phyloP scores from a whole-genome alignment of 2,797 vertebrate species.

The Malurus splendens region DNA sequence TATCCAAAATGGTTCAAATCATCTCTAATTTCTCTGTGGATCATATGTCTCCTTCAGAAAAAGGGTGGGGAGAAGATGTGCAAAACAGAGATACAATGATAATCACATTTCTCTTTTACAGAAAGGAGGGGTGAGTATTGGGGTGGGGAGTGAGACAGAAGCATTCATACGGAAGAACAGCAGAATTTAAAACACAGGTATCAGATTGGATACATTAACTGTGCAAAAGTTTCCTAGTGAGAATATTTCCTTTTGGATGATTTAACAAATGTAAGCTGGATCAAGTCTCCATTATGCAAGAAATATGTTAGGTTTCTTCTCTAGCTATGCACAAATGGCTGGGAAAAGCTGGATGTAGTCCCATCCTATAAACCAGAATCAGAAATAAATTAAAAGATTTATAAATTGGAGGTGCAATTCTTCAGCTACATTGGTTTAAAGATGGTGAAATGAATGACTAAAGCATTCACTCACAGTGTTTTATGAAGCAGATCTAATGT shows the following conservation, averaged over 20 bases:
- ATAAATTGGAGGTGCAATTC: slow-evolving; percentile 67
- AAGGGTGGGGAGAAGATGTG: background rate
- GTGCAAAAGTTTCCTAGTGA: slow-evolving; percentile 10
- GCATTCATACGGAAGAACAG: background rate
- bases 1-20: slow-evolving; percentile 21
- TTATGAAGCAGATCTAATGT: slow-evolving; percentile 74
- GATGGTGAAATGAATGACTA: slow-evolving; percentile 67
- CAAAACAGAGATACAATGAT: background rate
- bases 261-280: slow-evolving; percentile 49
- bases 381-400: slow-evolving; percentile 71
- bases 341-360: slow-evolving; percentile 36
- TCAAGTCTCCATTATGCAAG: slow-evolving; percentile 31
- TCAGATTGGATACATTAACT: background rate
- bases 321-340: slow-evolving; percentile 35
- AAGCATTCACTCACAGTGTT: slow-evolving; percentile 62
- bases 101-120: background rate
- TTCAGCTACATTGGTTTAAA: slow-evolving; percentile 74
- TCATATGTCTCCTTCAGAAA: slow-evolving; percentile 43
- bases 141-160: background rate
- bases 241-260: slow-evolving; percentile 50
- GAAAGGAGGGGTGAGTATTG: background rate
- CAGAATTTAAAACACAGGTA: background rate
- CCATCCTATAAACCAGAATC: slow-evolving; percentile 57
- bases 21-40: slow-evolving; percentile 26
- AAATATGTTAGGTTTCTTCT: slow-evolving; percentile 51